phyloP scores from a whole-genome alignment of 2,113 vertebrate genomes.

The Gulo gulo region DNA sequence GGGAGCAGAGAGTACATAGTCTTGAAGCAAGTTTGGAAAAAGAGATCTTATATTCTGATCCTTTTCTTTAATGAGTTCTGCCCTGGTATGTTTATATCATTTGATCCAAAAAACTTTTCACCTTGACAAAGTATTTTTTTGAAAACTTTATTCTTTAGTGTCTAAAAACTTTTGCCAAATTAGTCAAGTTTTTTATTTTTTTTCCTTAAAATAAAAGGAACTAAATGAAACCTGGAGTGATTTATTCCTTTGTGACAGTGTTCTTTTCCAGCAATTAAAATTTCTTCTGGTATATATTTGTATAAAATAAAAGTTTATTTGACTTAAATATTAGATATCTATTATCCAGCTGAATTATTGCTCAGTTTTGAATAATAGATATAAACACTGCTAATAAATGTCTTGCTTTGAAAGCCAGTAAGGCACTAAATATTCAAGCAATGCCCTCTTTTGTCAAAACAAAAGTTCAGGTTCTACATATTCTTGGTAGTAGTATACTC shows the following conservation, averaged over 20 bases:
- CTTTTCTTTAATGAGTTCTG: neutral
- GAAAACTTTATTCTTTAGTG: neutral
- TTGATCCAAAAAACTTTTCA: neutral
- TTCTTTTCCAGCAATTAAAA: neutral
- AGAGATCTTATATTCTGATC: neutral
- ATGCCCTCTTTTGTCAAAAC: neutral
- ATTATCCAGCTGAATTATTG: neutral
- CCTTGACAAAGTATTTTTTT: neutral
- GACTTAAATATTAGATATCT: neutral
- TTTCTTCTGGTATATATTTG: neutral
- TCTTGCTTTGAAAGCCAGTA: neutral
- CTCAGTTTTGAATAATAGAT: neutral
- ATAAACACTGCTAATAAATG: neutral
- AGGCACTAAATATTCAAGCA: neutral
- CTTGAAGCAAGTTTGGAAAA: neutral
- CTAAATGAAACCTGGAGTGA: neutral
- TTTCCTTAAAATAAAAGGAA: neutral
- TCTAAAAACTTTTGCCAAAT: neutral
- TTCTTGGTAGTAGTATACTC: neutral
- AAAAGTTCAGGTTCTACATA: neutral
- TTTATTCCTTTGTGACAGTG: neutral
- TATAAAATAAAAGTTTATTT: neutral
- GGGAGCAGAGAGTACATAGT: neutral
- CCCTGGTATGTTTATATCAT: neutral
- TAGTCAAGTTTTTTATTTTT: neutral